Conservation (phyloP, 2,888 invertebrate genomes). For the Neoascia interrupta region DNA sequence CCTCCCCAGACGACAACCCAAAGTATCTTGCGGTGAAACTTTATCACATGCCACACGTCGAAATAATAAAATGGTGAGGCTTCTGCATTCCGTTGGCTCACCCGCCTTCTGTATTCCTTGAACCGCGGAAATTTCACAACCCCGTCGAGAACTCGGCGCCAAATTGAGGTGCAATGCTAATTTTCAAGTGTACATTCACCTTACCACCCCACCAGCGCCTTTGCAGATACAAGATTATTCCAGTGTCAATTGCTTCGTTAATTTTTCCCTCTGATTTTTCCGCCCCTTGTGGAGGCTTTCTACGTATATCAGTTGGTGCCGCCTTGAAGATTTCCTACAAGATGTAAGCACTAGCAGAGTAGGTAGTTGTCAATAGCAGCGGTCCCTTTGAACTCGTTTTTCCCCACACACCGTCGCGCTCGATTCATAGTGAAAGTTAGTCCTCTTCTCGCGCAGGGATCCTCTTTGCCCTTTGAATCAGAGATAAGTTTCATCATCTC, state of each 20-base stretch:
- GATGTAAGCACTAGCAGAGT: neutral
- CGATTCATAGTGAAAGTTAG: slow-evolving; percentile 59
- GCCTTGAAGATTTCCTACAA: slow-evolving; percentile 21
- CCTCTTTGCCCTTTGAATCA: slow-evolving; percentile 21
- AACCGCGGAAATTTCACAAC: slow-evolving; percentile 23
- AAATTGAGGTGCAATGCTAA: slow-evolving; percentile 50
- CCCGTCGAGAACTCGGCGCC: slow-evolving; percentile 4
- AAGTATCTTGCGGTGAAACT: slow-evolving; percentile 66
- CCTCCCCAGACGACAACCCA: slow-evolving; percentile 46
- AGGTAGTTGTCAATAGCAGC: slow-evolving; percentile 47
- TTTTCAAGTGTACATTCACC: slow-evolving; percentile 30
- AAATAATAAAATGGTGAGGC: slow-evolving; percentile 36
- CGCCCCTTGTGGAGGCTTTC: neutral
- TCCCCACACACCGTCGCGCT: slow-evolving; percentile 13
- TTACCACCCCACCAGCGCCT: neutral
- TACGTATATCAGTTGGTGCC: neutral
- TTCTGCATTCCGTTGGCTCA: too few species aligned
- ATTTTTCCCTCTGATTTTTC: slow-evolving; percentile 56
- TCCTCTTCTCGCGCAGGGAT: neutral
- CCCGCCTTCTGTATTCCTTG: too few species aligned
- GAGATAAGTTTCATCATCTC: slow-evolving; percentile 46
- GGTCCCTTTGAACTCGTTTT: slow-evolving; percentile 57
- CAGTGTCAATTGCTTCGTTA: slow-evolving; percentile 61
- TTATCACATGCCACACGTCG: slow-evolving; percentile 59
- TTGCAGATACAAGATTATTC: slow-evolving; percentile 45